Evolutionary conservation across 2,113 vertebrate genomes (phyloP), one percentile per base, ranked within the genome.

Genomic region (Psittacus erithacus): DNA sequence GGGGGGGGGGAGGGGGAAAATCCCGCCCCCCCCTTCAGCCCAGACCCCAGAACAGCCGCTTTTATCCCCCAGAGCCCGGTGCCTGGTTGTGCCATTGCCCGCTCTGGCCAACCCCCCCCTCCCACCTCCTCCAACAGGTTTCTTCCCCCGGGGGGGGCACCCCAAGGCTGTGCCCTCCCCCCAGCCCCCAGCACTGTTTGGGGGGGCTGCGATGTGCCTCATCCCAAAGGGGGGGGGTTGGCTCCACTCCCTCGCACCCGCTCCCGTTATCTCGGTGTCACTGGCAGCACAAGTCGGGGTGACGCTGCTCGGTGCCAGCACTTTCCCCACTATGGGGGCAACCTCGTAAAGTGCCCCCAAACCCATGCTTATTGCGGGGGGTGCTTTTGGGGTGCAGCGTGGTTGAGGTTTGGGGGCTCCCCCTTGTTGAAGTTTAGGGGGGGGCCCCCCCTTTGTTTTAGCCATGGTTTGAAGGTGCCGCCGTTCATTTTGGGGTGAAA

Each of bases 221-320:
- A 57, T 33, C 55, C 0, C 20, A 13, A 4, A 0, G 14, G 25
- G n/a, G 25, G n/a, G 83, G 22, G 46, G 1, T 2, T 8, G 77
- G 69, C 38, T 10, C 38, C 17, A 22, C 50, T 7, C 17, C 38
- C 38, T 78, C 69, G 82, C 60, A 82, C 52, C 78, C 44, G 78
- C 78, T 44, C 62, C 86, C 87, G 87, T 75, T 89, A 82, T 89
- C 87, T 68, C 69, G 52, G 78, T 89, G 86, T 11, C 86, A 52
- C 78, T 38, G 77, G 82, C 86, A 89, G 86, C 77, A 29, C 20
- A 6, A 57, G 35, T 35, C 7, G 44, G 33, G 7, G 35, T 12
- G 71, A 7, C 71, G 1, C 62, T 1, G 35, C 60, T 14, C 60
- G 0, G 82, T 5, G 11, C n/a, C 8, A 4, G 5, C 33, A 2